Percentiles rank a stretch among this genome's conserved stretches.
These are phyloP conservation scores for Drosophila mayaguana DNA, from an alignment of 2,888 invertebrate genomes.

Conservation along the genomic window DNA sequence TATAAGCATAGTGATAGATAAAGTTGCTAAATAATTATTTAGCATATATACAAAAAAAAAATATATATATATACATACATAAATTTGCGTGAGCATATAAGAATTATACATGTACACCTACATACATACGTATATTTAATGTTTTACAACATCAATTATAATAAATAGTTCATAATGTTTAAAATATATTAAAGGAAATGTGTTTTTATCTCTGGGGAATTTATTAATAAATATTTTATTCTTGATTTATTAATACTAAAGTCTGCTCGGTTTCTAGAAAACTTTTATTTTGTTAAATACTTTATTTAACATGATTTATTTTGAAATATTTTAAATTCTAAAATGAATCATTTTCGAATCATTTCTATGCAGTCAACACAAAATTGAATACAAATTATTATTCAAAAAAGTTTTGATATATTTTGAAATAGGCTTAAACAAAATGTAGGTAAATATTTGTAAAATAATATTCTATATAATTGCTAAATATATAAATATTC, in stretches of 20 bases:
- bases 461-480: neutral
- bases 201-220: neutral
- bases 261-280: too few species aligned
- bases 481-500: neutral
- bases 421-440: neutral
- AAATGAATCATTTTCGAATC: too few species aligned
- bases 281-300: too few species aligned
- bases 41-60: slow-evolving; percentile 12
- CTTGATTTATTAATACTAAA: too few species aligned
- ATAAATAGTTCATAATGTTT: slow-evolving; percentile 73
- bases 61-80: slow-evolving; percentile 16
- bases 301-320: too few species aligned
- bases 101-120: slow-evolving; percentile 57
- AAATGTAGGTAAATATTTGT: neutral
- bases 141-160: slow-evolving; percentile 75
- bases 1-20: slow-evolving; percentile 69
- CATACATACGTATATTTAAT: slow-evolving; percentile 66
- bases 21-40: slow-evolving; percentile 57
- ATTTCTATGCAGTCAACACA: too few species aligned
- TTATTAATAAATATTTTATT: too few species aligned
- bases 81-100: slow-evolving; percentile 57
- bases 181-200: slow-evolving; percentile 36
- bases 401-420: neutral
- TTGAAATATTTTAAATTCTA: too few species aligned
- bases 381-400: neutral